Conservation (phyloP, 2,797 vertebrate genomes). For the Micrastur ruficollis region DNA sequence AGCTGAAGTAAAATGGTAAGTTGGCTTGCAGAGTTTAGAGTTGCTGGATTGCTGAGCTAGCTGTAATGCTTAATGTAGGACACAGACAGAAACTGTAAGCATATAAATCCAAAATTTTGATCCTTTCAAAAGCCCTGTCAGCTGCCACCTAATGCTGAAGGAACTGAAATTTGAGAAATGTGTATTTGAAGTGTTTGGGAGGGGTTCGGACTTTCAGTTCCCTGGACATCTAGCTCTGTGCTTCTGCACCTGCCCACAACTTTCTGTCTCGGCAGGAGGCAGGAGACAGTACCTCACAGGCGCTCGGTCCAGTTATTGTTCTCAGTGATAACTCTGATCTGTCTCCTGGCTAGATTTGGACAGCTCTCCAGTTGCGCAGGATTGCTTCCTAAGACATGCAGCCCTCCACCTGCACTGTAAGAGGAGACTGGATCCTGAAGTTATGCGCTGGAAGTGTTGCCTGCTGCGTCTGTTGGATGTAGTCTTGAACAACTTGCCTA, state of each 20-base stretch:
- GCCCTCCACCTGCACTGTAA: not conserved
- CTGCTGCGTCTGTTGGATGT: not conserved
- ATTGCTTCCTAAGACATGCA: not conserved
- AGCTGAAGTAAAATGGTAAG: not conserved
- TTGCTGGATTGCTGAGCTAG: not conserved
- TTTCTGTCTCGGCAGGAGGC: not conserved
- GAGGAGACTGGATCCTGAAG: not conserved
- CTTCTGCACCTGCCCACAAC: not conserved
- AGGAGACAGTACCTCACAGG: not conserved
- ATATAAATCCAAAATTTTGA: not conserved
- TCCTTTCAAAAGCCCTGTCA: not conserved
- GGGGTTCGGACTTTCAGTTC: not conserved
- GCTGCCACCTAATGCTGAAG: not conserved
- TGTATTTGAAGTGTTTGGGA: not conserved
- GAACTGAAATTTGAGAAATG: not conserved
- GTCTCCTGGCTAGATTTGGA: not conserved
- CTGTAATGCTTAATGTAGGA: not conserved
- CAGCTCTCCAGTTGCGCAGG: not conserved
- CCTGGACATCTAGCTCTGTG: not conserved
- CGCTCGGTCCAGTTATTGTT: not conserved
- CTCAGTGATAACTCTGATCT: not conserved
- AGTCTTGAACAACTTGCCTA: not conserved
- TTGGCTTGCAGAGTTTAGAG: not conserved
- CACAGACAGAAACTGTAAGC: not conserved
- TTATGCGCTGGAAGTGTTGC: not conserved